Evolutionary conservation across 2,797 vertebrate species (phyloP).

Genomic region (Phrynocephalus forsythii): DNA sequence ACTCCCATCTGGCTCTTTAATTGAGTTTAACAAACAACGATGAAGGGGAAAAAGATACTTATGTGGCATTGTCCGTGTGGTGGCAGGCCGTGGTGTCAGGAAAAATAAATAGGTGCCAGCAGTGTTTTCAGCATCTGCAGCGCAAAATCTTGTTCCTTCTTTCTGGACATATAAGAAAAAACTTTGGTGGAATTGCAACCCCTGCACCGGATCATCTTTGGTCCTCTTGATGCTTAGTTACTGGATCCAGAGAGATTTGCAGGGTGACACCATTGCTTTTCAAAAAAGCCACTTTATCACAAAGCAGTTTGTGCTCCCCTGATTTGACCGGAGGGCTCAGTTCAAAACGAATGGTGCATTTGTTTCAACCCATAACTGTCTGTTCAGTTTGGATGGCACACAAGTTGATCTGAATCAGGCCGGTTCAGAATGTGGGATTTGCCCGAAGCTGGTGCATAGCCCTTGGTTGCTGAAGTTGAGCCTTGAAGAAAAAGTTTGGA

Average conservation of each 20-base stretch:
- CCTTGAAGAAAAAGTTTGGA: background rate
- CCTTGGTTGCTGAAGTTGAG: background rate
- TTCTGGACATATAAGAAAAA: background rate
- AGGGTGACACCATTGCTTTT: background rate
- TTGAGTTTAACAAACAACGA: slow-evolving; percentile 57
- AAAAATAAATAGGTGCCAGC: slow-evolving; percentile 30
- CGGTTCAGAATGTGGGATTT: too few species aligned
- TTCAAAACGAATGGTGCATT: too few species aligned
- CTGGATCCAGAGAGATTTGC: background rate
- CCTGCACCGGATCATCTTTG: background rate
- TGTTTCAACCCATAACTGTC: too few species aligned
- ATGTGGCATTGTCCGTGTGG: background rate
- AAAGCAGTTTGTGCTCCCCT: too few species aligned
- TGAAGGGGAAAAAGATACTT: slow-evolving; percentile 55
- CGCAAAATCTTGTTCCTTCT: background rate
- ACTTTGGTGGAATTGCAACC: background rate
- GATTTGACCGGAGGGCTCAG: too few species aligned
- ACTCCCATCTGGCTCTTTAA: slow-evolving; percentile 69
- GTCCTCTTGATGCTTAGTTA: background rate
- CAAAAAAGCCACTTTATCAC: too few species aligned
- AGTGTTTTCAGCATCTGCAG: background rate
- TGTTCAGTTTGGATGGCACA: too few species aligned
- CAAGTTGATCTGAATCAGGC: too few species aligned
- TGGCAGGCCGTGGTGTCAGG: background rate
- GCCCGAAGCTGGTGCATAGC: too few species aligned